Base-by-base conservation (phyloP, 2,888 invertebrate species). In the Cataglyphis cursor region DNA sequence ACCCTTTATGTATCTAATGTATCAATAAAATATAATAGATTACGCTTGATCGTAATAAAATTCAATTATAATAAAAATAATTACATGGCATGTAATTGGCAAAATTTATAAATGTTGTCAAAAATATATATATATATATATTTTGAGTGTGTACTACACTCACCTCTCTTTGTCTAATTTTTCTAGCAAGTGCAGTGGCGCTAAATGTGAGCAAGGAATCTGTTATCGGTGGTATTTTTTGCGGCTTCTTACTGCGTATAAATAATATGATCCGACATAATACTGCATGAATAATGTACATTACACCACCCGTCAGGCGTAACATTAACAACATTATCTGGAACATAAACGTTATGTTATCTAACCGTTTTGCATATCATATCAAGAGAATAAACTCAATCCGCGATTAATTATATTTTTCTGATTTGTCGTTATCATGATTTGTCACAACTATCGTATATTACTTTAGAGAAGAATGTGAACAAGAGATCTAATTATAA, bases 161-260 rank as follows among this genome's bases (percentile, higher is more conserved):
- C 83, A 95, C 95, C 88, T 95, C 88, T 65, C 91, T 70, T 0
- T 89, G 84, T 80, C 95, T 86, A 24, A 95, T 95, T 81, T 91
- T 92, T 24, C 86, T 89, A 1, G 94, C 94, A 31, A 95, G 76
- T 8, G 87, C 85, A 8, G 81, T 86, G 8, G 94, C 95, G 48
- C 92, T 94, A 48, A 91, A 65, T 44, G 91, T 85, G 0, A 95
- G 84, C 12, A 95, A 68, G 31, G 90, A 84, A 87, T 93, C 88
- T 18, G 83, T 87, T 12, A 91, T 82, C 0, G 92, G 85, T 1
- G 94, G 92, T 61, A 94, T 76, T 15, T 18, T 65, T 3, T 81
- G 68, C 10, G 81, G 82, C 48, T 51, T 83, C 18, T 61, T 81
- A 0, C 90, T 1, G 24, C 2, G 74, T 0, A 90, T 57, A 9